Percentiles rank a stretch among this genome's conserved stretches.
Evolutionary conservation across 2,888 invertebrate genomes (phyloP).

Genomic region (Drosophila atripex): DNA sequence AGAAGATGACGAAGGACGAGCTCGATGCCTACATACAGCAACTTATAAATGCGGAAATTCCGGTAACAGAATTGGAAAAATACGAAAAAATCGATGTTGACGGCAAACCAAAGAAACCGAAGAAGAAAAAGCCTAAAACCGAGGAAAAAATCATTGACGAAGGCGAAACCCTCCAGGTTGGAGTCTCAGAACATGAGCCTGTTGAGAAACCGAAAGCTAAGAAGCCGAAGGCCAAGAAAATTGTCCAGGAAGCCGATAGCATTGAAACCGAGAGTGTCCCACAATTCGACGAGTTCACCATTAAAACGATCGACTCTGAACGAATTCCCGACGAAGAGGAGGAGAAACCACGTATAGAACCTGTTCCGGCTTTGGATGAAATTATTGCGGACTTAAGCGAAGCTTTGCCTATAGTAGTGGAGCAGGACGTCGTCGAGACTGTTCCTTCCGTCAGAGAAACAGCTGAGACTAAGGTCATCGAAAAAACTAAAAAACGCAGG

Average conservation of each 20-base stretch:
- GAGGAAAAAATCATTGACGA: slow-evolving; percentile 50
- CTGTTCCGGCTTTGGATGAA: slow-evolving; percentile 11
- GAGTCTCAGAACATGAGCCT: slow-evolving; percentile 68
- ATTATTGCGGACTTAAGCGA: slow-evolving; percentile 47
- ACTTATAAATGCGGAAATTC: slow-evolving; percentile 82
- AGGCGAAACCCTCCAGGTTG: slow-evolving; percentile 67
- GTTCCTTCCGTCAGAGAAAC: slow-evolving; percentile 54
- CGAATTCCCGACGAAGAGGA: slow-evolving; percentile 27
- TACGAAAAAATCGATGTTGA: slow-evolving; percentile 83
- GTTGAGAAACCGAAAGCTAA: slow-evolving; percentile 61
- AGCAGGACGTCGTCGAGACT: slow-evolving; percentile 38
- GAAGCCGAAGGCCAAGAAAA: slow-evolving; percentile 45
- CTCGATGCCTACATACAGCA: slow-evolving; percentile 82
- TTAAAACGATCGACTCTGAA: slow-evolving; percentile 51
- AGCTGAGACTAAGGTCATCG: slow-evolving; percentile 68
- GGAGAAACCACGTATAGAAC: slow-evolving; percentile 9
- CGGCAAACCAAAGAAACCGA: slow-evolving; percentile 75
- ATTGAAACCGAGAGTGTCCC: slow-evolving; percentile 41
- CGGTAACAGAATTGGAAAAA: slow-evolving; percentile 83
- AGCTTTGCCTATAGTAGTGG: slow-evolving; percentile 52
- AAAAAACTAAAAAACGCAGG: slow-evolving; percentile 83
- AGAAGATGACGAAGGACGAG: slow-evolving; percentile 80
- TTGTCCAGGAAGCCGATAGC: slow-evolving; percentile 32
- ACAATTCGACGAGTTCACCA: slow-evolving; percentile 51
- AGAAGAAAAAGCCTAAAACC: slow-evolving; percentile 65